A percentile compares a stretch with the other conserved stretches of the same genome.
These are phyloP conservation scores for Scytalopus superciliaris DNA, from an alignment of 2,113 vertebrate genomes.

Conservation along the genomic window DNA sequence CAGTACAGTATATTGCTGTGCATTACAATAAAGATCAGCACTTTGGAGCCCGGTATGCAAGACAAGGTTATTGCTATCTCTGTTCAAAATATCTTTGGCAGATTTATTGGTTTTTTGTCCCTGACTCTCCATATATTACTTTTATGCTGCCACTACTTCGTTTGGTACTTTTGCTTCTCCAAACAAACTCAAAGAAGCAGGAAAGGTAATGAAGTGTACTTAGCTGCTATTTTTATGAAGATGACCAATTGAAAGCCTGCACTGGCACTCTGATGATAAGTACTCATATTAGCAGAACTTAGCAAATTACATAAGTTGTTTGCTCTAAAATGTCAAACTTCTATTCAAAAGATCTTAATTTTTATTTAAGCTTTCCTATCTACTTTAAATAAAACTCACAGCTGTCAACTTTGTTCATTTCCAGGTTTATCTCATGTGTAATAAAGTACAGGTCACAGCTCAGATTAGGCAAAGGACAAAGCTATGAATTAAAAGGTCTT, in stretches of 20 bases:
- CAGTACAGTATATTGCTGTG: constrained; percentile 13
- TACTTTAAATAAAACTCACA: constrained; percentile 15
- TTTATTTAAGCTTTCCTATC: not conserved
- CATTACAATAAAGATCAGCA: constrained; percentile 64
- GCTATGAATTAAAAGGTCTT: constrained; percentile 1
- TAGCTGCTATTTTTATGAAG: constrained; percentile 16
- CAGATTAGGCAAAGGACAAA: constrained; percentile 27
- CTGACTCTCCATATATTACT: constrained; percentile 42
- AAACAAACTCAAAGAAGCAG: not conserved
- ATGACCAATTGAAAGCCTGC: not conserved
- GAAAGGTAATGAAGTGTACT: not conserved
- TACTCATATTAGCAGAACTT: constrained; percentile 15
- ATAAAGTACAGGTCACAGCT: not conserved
- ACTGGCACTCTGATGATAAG: not conserved
- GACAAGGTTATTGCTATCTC: constrained; percentile 55
- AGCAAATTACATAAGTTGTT: constrained; percentile 33
- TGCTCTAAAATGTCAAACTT: constrained; percentile 14
- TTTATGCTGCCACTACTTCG: not conserved
- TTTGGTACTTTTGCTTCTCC: constrained; percentile 28
- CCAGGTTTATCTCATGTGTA: not conserved
- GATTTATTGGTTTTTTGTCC: constrained; percentile 53
- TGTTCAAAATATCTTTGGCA: constrained; percentile 37
- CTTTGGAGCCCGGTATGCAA: constrained; percentile 44
- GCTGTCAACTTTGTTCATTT: constrained; percentile 6
- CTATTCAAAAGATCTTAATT: not conserved